Base-by-base conservation (phyloP, 2,888 invertebrate genomes). In the Ophraella communa region DNA sequence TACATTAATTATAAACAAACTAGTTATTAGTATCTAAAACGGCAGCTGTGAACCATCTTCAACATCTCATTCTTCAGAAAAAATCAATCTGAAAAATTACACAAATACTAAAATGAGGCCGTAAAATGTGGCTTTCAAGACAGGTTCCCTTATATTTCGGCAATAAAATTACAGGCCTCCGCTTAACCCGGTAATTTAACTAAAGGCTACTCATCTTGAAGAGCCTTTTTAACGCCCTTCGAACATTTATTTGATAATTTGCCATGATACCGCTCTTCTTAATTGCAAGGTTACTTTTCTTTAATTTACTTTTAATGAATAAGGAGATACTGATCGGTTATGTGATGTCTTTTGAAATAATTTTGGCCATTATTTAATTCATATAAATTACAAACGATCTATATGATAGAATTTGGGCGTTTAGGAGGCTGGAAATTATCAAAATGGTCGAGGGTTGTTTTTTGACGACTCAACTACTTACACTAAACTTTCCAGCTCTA, bases 121-220 rank as follows among this genome's bases (percentile, higher is more conserved):
- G 74, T 76, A 71, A 75, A 74, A 70, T 72, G 72, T 67, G 71
- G 70, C 72, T 71, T 72, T 73, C 70, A 70, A 64, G 67, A 67
- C 64, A 70, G 71, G 65, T 66, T 71, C 71, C 51, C 20, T 57
- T 60, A 59, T 66, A 45, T 73, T 77, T 78, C 80, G 79, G 79
- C 75, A 60, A 62, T 67, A 58, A 79, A 79, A 80, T 80, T 80
- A 80, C 77, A 80, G 78, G 78, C 77, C 68, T 70, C 67, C 65
- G 69, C 72, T 73, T 76, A 74, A 75, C 76, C 73, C 74, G 71
- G 78, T 77, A 79, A 79, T 78, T 79, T 76, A 63, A 64, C 72
- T 74, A 76, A 76, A 78, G 78, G 76, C 77, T 76, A 77, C 78
- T 78, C 77, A 76, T 78, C 76, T 71, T 70, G 69, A 64, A 56